Conservation (phyloP, 2,797 vertebrate species). For the Lepidocolaptes lacrymiger region DNA sequence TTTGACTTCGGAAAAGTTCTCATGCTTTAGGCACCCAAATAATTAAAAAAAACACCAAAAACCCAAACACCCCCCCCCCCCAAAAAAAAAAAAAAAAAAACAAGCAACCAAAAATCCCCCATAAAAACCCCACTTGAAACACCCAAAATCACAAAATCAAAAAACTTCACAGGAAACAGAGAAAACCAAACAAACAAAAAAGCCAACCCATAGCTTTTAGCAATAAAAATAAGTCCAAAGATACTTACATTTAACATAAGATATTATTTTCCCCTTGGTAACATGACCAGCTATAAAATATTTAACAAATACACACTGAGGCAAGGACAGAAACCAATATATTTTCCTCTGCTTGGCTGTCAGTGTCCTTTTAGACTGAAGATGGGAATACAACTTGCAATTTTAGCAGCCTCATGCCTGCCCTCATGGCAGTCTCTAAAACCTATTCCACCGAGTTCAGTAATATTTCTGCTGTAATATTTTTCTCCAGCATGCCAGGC, state of each 20-base stretch:
- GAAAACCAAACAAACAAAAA: neutral
- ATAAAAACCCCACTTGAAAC: no score
- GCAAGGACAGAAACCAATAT: neutral
- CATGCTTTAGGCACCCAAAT: neutral
- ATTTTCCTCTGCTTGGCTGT: neutral
- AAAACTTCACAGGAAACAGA: neutral
- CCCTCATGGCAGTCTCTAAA: neutral
- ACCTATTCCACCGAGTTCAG: neutral
- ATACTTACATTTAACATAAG: neutral
- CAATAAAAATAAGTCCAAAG: neutral
- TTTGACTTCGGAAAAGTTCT: neutral
- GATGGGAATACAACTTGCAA: neutral
- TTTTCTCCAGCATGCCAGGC: slow-evolving; percentile 15
- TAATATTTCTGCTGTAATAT: slow-evolving; percentile 6
- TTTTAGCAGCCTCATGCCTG: neutral
- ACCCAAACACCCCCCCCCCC: neutral
- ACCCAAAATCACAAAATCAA: neutral
- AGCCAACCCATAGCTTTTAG: neutral
- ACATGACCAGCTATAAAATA: neutral
- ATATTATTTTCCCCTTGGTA: neutral
- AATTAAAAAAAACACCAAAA: neutral
- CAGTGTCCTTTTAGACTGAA: neutral
- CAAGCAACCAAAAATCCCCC: neutral
- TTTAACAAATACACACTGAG: neutral
- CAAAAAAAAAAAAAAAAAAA: no score